phyloP scores from a whole-genome alignment of 2,797 vertebrate species.

The Rousettus madagascariensis region DNA sequence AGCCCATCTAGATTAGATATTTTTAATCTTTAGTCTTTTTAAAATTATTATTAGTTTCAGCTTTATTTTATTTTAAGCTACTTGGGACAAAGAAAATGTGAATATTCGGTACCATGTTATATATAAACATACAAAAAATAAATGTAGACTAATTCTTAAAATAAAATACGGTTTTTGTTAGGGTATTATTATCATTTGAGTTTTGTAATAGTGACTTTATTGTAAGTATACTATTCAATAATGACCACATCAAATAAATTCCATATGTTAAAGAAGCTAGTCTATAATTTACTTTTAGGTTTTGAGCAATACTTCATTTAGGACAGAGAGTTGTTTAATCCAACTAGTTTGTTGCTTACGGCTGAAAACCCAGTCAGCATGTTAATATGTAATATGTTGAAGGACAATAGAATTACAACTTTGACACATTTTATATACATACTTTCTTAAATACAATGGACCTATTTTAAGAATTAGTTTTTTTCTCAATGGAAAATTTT shows the following conservation, averaged over 20 bases:
- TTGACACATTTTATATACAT: neutral
- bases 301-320: constrained; percentile 1
- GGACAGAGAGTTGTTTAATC: neutral
- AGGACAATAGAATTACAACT: neutral
- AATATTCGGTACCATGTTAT: neutral
- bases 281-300: neutral
- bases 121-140: neutral
- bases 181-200: neutral
- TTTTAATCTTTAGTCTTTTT: neutral
- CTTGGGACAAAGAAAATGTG: neutral
- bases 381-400: neutral
- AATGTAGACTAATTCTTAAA: constrained; percentile 11
- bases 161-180: neutral
- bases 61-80: constrained; percentile 14
- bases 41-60: neutral
- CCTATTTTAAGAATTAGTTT: neutral
- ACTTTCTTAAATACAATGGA: neutral
- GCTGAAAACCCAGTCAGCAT: neutral
- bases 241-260: neutral
- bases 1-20: neutral
- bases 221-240: neutral
- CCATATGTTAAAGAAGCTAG: neutral
- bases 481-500: constrained; percentile 15
- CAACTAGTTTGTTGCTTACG: neutral
- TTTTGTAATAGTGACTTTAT: neutral